Percentiles rank a stretch among this genome's conserved stretches.
Conservation (phyloP, 2,113 vertebrate species). For the Lota lota region DNA sequence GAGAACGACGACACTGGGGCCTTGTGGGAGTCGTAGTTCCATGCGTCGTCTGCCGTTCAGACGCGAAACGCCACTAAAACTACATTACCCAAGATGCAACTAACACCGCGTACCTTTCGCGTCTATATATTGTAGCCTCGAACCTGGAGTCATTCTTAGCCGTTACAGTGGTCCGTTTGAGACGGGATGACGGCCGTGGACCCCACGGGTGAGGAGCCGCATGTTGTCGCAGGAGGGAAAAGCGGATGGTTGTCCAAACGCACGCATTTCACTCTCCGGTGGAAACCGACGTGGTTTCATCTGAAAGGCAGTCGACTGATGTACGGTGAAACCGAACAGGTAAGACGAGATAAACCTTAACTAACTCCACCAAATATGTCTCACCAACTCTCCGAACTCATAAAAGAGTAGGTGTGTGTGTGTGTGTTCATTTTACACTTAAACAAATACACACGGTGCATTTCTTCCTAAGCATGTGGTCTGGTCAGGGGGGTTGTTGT, state of each 20-base stretch:
- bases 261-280: conserved; percentile 36
- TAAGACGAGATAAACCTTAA: conserved; percentile 5
- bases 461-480: too few relatives aligned
- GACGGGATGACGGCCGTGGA: conserved; percentile 26
- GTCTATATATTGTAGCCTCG: conserved; percentile 3
- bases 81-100: conserved; percentile 31
- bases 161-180: not conserved
- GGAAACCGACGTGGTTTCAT: conserved; percentile 40
- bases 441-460: too few relatives aligned
- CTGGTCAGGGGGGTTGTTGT: too few relatives aligned
- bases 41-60: not conserved
- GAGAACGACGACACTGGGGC: not conserved
- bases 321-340: conserved; percentile 42
- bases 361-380: too few relatives aligned
- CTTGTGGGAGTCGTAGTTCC: conserved; percentile 43
- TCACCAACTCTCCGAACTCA: not conserved
- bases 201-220: conserved; percentile 31
- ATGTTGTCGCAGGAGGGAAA: conserved; percentile 5
- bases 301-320: conserved; percentile 31
- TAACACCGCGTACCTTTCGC: conserved; percentile 7
- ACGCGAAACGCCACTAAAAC: conserved; percentile 7
- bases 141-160: not conserved
- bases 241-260: conserved; percentile 49
- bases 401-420: too few relatives aligned
- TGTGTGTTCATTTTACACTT: too few relatives aligned